These are phyloP conservation scores for Chrysocyon brachyurus DNA, from an alignment of 2,797 vertebrate genomes.

Conservation along the genomic window DNA sequence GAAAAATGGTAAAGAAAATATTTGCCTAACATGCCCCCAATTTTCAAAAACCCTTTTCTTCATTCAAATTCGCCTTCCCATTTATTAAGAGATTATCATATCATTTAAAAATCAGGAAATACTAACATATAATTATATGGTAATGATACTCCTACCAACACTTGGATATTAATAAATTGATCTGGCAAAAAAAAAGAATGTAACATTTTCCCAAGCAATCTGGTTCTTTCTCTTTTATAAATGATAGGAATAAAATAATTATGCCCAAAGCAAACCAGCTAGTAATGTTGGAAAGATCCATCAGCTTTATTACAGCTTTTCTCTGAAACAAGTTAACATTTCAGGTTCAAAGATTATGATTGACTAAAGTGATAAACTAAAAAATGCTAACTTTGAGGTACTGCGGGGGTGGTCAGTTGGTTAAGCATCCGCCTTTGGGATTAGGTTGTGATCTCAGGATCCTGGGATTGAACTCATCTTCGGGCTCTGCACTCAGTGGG, in stretches of 20 bases:
- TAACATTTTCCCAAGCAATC: conserved; percentile 36
- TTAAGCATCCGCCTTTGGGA: background rate
- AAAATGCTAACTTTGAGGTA: background rate
- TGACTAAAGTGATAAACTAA: background rate
- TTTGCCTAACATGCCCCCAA: background rate
- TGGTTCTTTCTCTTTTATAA: conserved; percentile 35
- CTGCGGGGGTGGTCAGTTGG: background rate
- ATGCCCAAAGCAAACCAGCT: background rate
- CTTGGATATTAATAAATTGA: conserved; percentile 52
- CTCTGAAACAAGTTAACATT: background rate
- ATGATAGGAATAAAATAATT: background rate
- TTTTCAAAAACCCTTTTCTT: conserved; percentile 17
- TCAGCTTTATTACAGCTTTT: background rate
- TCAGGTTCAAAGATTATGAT: background rate
- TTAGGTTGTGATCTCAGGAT: background rate
- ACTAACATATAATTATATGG: conserved; percentile 45
- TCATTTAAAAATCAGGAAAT: conserved; percentile 59
- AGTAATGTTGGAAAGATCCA: background rate
- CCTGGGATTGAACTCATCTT: background rate
- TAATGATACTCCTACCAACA: background rate
- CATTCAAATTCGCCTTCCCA: background rate
- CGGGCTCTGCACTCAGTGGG: background rate
- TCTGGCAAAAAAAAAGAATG: background rate
- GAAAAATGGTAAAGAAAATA: background rate
- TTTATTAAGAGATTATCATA: conserved; percentile 33